Base-by-base conservation (phyloP, 2,113 vertebrate genomes). In the Clarias gariepinus region DNA sequence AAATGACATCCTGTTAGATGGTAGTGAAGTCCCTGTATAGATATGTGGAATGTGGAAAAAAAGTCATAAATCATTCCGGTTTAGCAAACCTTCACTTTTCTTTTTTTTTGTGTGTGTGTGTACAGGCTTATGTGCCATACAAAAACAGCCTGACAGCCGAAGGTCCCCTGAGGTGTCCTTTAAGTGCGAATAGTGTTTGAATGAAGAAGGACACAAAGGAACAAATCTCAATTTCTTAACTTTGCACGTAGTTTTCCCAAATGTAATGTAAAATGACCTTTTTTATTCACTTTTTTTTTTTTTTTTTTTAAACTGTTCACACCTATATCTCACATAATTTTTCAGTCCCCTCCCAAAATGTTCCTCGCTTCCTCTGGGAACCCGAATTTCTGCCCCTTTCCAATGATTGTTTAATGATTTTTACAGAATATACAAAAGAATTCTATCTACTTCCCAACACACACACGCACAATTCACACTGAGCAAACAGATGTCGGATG, bases 331-430 rank as follows among this genome's bases (percentile, higher is more conserved):
- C 81, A 87, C 52, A 84, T 53, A 23, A 85, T 76, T 57, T 83
- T 78, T 28, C 52, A 78, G n/a, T 18, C 64, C 69, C 66, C 86
- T 86, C 69, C 85, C 73, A 47, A 55, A 36, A 80, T 74, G 30
- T 86, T 85, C 85, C 55, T 91, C 63, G 81, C 90, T 92, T 94
- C 91, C 92, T 93, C 80, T 87, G 81, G 89, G 87, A 92, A 91
- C 83, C 57, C 0, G 57, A 77, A 78, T 83, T 69, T 84, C 84
- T 47, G 5, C 91, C 83, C 89, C 55, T 90, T 94, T 91, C 91
- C 91, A 90, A 88, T 57, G 19, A 82, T 85, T 88, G 91, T 91
- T 89, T 88, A 86, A 91, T 88, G 87, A 90, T 89, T 91, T 60
- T 89, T 90, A 76, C 57, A 64, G 84, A 85, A 86, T 89, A 90